Percentiles rank a stretch among this genome's conserved stretches.
Conservation (phyloP, 2,888 invertebrate species). For the Plutella xylostella region DNA sequence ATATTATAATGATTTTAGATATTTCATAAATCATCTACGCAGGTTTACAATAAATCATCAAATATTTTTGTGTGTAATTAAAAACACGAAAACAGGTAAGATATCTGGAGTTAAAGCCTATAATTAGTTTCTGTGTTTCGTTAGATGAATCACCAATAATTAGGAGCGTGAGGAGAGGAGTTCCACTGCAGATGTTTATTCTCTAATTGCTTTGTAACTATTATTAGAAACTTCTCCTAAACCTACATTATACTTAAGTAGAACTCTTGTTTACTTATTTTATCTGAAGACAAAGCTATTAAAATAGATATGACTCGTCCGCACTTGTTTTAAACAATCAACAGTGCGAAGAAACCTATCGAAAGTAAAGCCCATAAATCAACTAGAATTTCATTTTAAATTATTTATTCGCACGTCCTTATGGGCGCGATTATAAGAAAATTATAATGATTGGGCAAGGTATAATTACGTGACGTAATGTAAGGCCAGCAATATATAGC, state of each 20-base stretch:
- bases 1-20: conserved; percentile 4
- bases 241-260: no score
- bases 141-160: conserved; percentile 65
- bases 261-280: no score
- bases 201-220: conserved; percentile 54
- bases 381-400: conserved; percentile 45
- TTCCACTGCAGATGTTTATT: conserved; percentile 55
- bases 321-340: conserved; percentile 5
- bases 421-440: conserved; percentile 61
- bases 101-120: conserved; percentile 47
- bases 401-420: conserved; percentile 66
- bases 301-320: no score
- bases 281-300: no score
- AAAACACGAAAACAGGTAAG: conserved; percentile 56
- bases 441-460: conserved; percentile 65
- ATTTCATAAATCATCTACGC: conserved; percentile 48
- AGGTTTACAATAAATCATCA: conserved; percentile 55
- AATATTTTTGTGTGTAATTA: conserved; percentile 54
- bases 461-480: conserved; percentile 63
- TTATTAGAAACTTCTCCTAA: not conserved
- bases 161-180: conserved; percentile 39
- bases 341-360: not conserved
- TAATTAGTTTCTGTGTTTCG: conserved; percentile 62
- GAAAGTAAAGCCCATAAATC: conserved; percentile 41
- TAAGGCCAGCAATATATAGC: conserved; percentile 53